Evolutionary conservation across 1,140 invertebrate genomes (phyloP).

Genomic region (Sipha flava): DNA sequence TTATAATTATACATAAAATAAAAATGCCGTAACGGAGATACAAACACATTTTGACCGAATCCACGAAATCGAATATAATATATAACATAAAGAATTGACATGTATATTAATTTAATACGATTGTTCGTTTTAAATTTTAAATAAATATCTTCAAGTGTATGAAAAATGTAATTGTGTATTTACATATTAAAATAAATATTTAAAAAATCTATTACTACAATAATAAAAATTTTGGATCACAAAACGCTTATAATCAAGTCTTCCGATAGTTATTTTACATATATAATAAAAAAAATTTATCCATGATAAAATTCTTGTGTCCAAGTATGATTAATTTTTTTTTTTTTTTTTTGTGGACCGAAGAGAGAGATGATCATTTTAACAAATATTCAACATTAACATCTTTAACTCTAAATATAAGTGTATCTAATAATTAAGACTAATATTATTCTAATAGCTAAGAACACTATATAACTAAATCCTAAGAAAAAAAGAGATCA

Average conservation of each 20-base stretch:
- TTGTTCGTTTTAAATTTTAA: background rate
- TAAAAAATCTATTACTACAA: slow-evolving; percentile 16
- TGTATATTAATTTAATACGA: background rate
- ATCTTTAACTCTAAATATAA: background rate
- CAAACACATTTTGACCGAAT: background rate
- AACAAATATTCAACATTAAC: slow-evolving; percentile 28
- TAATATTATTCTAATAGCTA: background rate
- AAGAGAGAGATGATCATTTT: slow-evolving; percentile 21
- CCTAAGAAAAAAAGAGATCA: slow-evolving; percentile 5
- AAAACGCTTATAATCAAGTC: slow-evolving; percentile 27
- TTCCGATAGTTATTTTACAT: background rate
- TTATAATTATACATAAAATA: background rate
- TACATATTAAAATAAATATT: slow-evolving; percentile 24
- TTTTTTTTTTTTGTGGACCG: background rate
- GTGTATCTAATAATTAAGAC: slow-evolving; percentile 12
- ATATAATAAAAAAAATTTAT: background rate
- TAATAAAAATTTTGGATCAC: slow-evolving; percentile 21
- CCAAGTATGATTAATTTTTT: background rate
- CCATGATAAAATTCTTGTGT: background rate
- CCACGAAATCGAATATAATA: background rate
- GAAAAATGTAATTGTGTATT: slow-evolving; percentile 6
- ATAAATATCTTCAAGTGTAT: background rate
- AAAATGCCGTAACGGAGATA: background rate
- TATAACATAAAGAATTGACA: background rate
- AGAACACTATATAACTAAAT: background rate